Percentiles rank a stretch among this genome's conserved stretches.
Conservation (phyloP, 2,888 invertebrate genomes). For the Microctonus aethiopoides region DNA sequence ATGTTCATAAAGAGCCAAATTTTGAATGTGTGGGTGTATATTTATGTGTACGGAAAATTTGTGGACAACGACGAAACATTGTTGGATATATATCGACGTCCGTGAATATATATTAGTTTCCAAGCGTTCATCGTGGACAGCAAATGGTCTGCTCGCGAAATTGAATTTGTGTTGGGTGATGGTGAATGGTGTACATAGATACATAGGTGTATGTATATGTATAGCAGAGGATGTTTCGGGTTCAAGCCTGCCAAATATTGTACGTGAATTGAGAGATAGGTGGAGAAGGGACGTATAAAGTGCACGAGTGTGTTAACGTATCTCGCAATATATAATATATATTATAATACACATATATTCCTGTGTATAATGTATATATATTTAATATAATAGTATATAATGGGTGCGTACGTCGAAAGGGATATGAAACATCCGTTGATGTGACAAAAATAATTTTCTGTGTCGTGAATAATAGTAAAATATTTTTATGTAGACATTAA, state of each 20-base stretch:
- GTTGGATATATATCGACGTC: slow-evolving; percentile 15
- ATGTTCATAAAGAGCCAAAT: not conserved
- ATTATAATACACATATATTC: not conserved
- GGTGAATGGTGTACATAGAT: too few relatives aligned
- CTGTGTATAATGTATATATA: too few relatives aligned
- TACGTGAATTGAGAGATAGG: not conserved
- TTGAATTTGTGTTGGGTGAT: slow-evolving; percentile 30
- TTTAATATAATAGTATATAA: slow-evolving; percentile 9
- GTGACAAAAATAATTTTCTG: not conserved
- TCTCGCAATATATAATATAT: not conserved
- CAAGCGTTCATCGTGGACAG: slow-evolving; percentile 24
- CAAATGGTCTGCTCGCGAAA: slow-evolving; percentile 24
- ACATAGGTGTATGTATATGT: too few relatives aligned
- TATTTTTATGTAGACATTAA: too few relatives aligned
- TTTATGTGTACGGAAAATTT: slow-evolving; percentile 18
- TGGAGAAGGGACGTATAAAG: not conserved
- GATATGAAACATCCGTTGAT: slow-evolving; percentile 28
- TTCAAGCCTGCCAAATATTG: not conserved
- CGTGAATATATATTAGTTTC: slow-evolving; percentile 34
- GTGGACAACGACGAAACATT: slow-evolving; percentile 14
- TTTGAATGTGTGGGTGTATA: not conserved
- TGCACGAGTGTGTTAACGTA: not conserved
- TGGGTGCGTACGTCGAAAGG: slow-evolving; percentile 31
- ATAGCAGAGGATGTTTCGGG: too few relatives aligned
- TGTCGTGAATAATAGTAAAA: too few relatives aligned